Percentiles rank a stretch among this genome's conserved stretches.
Evolutionary conservation across 2,113 vertebrate species (phyloP).

Genomic region (Tricholaema leucomelas): DNA sequence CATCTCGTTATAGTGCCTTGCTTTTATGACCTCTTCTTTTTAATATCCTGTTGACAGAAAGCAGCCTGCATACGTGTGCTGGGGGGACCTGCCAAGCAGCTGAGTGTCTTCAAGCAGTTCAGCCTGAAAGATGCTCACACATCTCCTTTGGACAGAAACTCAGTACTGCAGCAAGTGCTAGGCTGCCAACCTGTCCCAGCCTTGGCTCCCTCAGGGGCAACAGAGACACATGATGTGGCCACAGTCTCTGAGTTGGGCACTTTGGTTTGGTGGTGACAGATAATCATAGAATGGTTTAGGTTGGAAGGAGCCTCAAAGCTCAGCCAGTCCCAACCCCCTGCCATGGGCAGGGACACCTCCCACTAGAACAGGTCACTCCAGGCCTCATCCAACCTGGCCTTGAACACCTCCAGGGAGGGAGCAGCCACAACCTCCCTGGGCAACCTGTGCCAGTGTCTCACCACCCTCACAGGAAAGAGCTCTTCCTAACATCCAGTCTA

Average conservation of each 20-base stretch:
- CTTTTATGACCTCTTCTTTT: constrained; percentile 49
- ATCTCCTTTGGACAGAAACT: neutral
- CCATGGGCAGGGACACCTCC: too few relatives aligned
- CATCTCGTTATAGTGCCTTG: neutral
- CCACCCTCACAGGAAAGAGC: too few relatives aligned
- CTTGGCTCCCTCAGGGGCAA: neutral
- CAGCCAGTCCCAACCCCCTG: too few relatives aligned
- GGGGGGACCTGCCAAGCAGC: neutral
- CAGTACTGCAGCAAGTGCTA: neutral
- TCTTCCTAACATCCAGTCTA: too few relatives aligned
- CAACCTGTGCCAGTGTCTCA: too few relatives aligned
- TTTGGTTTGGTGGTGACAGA: neutral
- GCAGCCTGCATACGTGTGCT: neutral
- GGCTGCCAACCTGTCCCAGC: neutral
- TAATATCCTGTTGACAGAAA: constrained; percentile 65
- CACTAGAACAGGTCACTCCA: too few relatives aligned
- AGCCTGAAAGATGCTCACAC: neutral
- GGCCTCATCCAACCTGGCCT: too few relatives aligned
- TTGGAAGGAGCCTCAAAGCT: too few relatives aligned
- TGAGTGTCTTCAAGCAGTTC: neutral
- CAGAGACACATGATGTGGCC: neutral
- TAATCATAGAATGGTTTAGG: too few relatives aligned
- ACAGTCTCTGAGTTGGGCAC: neutral
- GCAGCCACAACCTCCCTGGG: too few relatives aligned
- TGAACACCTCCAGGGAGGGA: too few relatives aligned